These are phyloP conservation scores for Nyctibius bracteatus DNA, from an alignment of 2,113 vertebrate genomes.

Conservation along the genomic window DNA sequence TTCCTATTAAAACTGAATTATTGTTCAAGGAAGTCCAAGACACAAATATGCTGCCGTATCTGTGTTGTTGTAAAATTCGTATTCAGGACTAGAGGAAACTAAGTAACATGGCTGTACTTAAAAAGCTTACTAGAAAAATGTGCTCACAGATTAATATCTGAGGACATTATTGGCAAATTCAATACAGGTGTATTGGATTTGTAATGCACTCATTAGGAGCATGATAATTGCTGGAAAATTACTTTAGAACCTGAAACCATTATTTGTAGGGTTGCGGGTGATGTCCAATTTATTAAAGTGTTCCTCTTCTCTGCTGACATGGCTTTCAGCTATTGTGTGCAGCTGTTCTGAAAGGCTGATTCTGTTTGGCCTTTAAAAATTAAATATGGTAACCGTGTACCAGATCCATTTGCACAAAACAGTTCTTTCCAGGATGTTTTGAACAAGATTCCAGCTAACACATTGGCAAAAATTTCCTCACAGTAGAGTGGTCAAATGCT, in stretches of 20 bases:
- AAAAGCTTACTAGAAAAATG: background rate
- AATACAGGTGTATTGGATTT: background rate
- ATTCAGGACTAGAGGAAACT: background rate
- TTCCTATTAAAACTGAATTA: conserved; percentile 11
- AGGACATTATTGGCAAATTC: background rate
- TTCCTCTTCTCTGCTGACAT: background rate
- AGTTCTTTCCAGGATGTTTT: background rate
- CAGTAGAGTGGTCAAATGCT: background rate
- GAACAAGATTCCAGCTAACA: background rate
- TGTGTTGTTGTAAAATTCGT: background rate
- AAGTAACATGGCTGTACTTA: background rate
- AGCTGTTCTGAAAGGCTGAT: background rate
- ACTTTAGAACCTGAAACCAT: background rate
- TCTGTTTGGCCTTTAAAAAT: background rate
- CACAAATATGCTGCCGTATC: background rate
- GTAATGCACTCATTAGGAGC: background rate
- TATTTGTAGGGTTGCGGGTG: background rate
- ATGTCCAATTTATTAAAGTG: background rate
- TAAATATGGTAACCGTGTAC: background rate
- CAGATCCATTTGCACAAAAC: background rate
- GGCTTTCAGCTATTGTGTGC: background rate
- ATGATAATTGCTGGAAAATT: background rate
- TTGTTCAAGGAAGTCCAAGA: background rate
- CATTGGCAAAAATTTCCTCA: background rate
- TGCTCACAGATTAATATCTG: background rate